These are phyloP conservation scores for Drosophila albomicans DNA, from an alignment of 1,140 invertebrate species.

Conservation along the genomic window DNA sequence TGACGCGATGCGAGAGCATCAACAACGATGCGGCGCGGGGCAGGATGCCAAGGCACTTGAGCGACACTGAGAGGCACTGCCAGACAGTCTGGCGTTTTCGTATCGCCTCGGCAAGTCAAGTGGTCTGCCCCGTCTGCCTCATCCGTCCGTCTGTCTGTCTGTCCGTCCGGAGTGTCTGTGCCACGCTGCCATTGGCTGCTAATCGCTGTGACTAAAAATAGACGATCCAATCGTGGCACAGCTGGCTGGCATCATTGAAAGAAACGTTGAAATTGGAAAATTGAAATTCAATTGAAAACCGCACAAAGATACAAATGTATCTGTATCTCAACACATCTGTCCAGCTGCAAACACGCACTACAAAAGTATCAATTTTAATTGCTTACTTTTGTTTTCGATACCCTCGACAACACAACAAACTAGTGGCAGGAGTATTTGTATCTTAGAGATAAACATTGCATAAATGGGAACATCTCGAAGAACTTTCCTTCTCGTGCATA, in stretches of 20 bases:
- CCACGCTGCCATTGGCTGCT: conserved; percentile 72
- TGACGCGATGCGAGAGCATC: neutral
- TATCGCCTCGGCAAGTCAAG: conserved; percentile 55
- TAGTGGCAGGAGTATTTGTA: conserved; percentile 4
- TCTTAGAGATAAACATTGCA: neutral
- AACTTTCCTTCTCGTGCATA: too few species aligned
- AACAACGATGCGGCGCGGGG: neutral
- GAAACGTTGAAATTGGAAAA: conserved; percentile 36
- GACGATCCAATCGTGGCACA: conserved; percentile 68
- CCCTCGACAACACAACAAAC: conserved; percentile 10
- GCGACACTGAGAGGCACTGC: conserved; percentile 5
- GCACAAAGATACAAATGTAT: conserved; percentile 51
- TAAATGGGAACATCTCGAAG: too few species aligned
- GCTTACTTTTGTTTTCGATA: conserved; percentile 30
- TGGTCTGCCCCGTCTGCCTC: conserved; percentile 39
- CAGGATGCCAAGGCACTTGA: neutral
- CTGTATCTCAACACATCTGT: conserved; percentile 15
- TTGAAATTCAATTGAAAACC: conserved; percentile 58
- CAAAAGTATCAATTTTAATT: conserved; percentile 55
- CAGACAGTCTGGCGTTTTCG: conserved; percentile 58
- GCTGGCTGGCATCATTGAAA: conserved; percentile 63
- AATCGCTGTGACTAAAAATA: conserved; percentile 75
- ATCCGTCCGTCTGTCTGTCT: neutral
- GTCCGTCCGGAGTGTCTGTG: neutral
- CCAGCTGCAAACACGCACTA: conserved; percentile 1